These are phyloP conservation scores for Sceloporus undulatus DNA, from an alignment of 2,113 vertebrate species.

Conservation along the genomic window DNA sequence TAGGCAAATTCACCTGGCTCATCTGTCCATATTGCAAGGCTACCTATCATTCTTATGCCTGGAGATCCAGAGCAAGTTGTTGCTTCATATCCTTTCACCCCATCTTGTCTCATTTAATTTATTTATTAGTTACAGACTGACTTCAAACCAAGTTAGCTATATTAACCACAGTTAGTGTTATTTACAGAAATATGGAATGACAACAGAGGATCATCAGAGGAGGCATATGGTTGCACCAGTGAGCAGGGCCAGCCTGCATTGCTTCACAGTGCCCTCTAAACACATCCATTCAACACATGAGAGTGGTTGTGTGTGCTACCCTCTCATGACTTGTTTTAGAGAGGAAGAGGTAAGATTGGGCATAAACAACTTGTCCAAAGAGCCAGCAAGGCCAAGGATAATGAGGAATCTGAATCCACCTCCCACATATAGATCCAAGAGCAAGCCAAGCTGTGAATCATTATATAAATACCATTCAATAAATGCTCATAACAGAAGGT, in stretches of 20 bases:
- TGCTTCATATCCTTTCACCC: neutral
- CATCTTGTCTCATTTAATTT: neutral
- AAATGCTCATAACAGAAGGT: neutral
- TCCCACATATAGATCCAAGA: neutral
- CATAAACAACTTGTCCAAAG: neutral
- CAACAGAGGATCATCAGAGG: neutral
- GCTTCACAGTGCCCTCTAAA: no score
- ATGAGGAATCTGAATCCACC: neutral
- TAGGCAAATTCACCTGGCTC: neutral
- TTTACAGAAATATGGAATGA: no score
- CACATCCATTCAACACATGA: neutral
- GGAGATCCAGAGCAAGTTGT: neutral
- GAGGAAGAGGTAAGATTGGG: neutral
- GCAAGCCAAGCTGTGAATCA: neutral
- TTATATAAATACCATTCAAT: fast-evolving
- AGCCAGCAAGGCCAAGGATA: neutral
- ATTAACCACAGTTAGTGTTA: neutral
- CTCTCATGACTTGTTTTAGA: no score
- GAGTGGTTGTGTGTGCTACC: neutral
- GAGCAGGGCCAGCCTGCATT: no score
- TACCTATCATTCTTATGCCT: neutral
- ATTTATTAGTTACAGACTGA: neutral
- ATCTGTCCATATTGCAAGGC: neutral
- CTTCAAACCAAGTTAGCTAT: neutral
- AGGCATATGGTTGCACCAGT: no score